Evolutionary conservation across 2,113 vertebrate species (phyloP).

Genomic region (Tetrax tetrax): DNA sequence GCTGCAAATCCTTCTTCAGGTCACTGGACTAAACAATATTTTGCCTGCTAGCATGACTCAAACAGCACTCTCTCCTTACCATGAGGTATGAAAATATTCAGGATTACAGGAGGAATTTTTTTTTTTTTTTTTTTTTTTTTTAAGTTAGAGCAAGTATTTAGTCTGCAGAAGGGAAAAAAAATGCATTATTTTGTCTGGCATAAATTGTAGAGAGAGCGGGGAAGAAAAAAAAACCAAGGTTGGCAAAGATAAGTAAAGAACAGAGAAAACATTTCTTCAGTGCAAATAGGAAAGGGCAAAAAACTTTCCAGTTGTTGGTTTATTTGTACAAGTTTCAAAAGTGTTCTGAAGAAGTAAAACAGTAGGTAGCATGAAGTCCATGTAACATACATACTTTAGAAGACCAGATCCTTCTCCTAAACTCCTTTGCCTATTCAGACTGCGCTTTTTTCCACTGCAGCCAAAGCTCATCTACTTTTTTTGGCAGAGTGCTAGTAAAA

Average conservation of each 20-base stretch:
- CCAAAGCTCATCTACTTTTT: background rate
- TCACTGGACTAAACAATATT: background rate
- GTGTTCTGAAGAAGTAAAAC: background rate
- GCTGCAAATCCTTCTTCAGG: background rate
- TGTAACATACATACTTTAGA: background rate
- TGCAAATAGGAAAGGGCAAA: background rate
- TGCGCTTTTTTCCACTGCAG: background rate
- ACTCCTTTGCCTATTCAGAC: background rate
- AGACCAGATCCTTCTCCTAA: background rate
- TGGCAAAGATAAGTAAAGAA: background rate
- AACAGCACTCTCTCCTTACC: background rate
- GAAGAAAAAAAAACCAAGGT: background rate
- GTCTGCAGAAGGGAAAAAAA: background rate
- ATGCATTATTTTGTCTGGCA: background rate
- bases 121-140: background rate
- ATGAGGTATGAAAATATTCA: background rate
- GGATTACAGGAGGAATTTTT: background rate
- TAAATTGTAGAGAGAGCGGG: background rate
- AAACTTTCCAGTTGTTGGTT: background rate
- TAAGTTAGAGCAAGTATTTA: background rate
- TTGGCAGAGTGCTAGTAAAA: background rate
- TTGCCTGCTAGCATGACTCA: background rate
- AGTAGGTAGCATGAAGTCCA: background rate
- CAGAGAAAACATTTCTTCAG: background rate
- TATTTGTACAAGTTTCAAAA: background rate